phyloP scores from a whole-genome alignment of 2,888 invertebrate genomes.

The Drosophila prostipennis region DNA sequence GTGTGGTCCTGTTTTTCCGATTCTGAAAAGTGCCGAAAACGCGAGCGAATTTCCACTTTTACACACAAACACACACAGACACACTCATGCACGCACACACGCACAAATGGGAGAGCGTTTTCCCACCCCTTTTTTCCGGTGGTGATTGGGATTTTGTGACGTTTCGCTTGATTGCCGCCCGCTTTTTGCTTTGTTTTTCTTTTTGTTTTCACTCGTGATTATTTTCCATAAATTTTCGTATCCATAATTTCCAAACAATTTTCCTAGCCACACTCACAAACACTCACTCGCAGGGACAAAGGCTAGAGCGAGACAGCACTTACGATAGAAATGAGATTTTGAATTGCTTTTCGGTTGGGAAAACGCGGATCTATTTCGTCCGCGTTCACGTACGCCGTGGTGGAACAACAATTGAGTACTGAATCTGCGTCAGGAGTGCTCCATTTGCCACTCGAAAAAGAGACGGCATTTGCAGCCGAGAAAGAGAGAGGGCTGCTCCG shows the following conservation, averaged over 20 bases:
- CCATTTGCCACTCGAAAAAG: conserved; percentile 31
- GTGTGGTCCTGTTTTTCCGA: conserved; percentile 81
- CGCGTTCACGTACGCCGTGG: conserved; percentile 81
- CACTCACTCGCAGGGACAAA: conserved; percentile 3
- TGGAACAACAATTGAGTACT: conserved; percentile 84
- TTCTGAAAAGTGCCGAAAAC: conserved; percentile 39
- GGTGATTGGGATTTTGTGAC: conserved; percentile 2
- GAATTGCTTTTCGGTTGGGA: conserved; percentile 21
- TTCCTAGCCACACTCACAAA: conserved; percentile 8
- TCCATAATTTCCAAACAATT: conserved; percentile 15
- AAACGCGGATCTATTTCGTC: conserved; percentile 41
- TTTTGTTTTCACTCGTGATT: conserved; percentile 10
- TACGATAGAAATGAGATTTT: conserved; percentile 25
- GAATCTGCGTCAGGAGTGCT: conserved; percentile 75
- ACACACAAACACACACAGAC: conserved; percentile 19
- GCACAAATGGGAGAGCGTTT: conserved; percentile 12
- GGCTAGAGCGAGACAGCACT: conserved; percentile 17
- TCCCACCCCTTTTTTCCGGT: conserved; percentile 13
- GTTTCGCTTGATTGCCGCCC: conserved; percentile 35
- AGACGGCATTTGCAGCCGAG: conserved; percentile 17
- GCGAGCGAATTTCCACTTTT: conserved; percentile 30
- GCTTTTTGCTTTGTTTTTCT: conserved; percentile 18
- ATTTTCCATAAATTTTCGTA: conserved; percentile 13
- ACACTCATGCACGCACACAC: conserved; percentile 1
- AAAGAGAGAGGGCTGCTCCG: conserved; percentile 1